phyloP scores from a whole-genome alignment of 2,113 vertebrate species.

The Sisor rabdophorus region DNA sequence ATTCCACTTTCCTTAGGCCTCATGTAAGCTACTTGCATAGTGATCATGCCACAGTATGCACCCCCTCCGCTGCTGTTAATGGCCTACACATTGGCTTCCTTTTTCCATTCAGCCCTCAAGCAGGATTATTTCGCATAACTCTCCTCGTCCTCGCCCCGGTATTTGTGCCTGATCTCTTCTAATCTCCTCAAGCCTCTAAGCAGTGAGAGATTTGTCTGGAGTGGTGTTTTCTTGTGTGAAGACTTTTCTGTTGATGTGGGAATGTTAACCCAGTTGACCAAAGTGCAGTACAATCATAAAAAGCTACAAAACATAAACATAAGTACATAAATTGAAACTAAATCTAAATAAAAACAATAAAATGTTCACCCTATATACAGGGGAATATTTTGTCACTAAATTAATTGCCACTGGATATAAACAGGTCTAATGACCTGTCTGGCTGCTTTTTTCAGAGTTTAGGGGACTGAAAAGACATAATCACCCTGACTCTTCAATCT shows the following conservation, averaged over 20 bases:
- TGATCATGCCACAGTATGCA: not conserved
- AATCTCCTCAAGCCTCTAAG: conserved; percentile 57
- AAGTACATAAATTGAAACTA: no score
- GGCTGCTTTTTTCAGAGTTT: no score
- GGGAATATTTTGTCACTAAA: no score
- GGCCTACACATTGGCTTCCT: conserved; percentile 13
- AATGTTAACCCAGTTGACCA: no score
- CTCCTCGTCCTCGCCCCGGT: conserved; percentile 19
- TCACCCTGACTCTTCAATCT: no score
- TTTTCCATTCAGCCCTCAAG: conserved; percentile 28
- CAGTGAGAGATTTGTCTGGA: conserved; percentile 42
- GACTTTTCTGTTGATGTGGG: conserved; percentile 9
- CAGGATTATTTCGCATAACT: conserved; percentile 29
- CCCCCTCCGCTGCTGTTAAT: conserved; percentile 26
- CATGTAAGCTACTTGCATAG: conserved; percentile 15
- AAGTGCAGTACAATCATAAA: no score
- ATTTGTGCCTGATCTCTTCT: conserved; percentile 47
- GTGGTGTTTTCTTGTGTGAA: conserved; percentile 20
- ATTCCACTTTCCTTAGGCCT: not conserved
- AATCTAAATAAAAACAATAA: no score
- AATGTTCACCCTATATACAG: no score
- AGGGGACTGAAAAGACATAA: no score
- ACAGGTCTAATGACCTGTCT: no score
- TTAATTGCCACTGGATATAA: no score
- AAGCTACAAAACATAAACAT: no score